Percentiles rank a stretch among this genome's conserved stretches.
phyloP scores from a whole-genome alignment of 2,113 vertebrate genomes.

The Microcebus ravelobensis region DNA sequence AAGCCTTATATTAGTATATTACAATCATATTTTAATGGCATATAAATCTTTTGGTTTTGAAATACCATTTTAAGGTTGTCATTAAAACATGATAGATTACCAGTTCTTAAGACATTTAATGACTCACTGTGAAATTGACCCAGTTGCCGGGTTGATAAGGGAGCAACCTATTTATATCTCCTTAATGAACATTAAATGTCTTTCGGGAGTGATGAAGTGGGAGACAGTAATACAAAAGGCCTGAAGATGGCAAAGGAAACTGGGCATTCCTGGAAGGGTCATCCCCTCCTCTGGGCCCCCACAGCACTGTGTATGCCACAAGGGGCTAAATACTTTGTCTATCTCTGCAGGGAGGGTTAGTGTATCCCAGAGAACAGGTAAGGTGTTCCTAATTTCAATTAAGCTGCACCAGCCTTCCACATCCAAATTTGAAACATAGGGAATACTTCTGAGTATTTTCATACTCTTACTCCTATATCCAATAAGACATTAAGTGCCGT shows the following conservation, averaged over 20 bases:
- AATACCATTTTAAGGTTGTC: conserved; percentile 79
- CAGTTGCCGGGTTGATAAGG: conserved; percentile 72
- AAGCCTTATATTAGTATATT: conserved; percentile 70
- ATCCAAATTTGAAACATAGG: not conserved
- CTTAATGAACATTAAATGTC: conserved; percentile 79
- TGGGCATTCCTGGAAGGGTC: not conserved
- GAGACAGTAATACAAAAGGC: conserved; percentile 17
- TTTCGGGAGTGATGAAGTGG: conserved; percentile 64
- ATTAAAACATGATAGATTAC: conserved; percentile 75
- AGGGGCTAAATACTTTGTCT: not conserved
- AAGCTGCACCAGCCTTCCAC: not conserved
- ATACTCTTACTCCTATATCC: not conserved
- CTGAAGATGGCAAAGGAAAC: conserved; percentile 26
- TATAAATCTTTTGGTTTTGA: conserved; percentile 80
- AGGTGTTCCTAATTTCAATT: not conserved
- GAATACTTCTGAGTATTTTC: not conserved
- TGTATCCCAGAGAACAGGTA: not conserved
- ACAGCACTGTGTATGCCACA: not conserved
- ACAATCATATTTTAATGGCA: conserved; percentile 73
- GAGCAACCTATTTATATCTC: conserved; percentile 77
- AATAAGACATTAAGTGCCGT: not conserved
- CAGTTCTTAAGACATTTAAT: conserved; percentile 78
- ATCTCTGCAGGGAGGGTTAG: not conserved
- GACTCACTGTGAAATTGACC: conserved; percentile 77
- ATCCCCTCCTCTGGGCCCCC: not conserved